Base-by-base conservation (phyloP, 2,113 vertebrate species). In the Gallinago undulata region DNA sequence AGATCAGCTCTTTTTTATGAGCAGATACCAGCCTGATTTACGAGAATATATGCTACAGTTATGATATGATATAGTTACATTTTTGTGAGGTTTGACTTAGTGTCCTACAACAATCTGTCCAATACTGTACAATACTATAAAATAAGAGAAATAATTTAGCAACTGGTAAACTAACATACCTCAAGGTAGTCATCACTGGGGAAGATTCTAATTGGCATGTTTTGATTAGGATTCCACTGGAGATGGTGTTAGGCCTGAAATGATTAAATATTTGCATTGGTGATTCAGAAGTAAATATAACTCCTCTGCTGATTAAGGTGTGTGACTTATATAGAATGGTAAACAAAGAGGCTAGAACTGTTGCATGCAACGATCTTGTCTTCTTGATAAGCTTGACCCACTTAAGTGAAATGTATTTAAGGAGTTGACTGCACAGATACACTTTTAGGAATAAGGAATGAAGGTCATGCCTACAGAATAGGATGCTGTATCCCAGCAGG, bases 251-350 rank as follows among this genome's bases (percentile, higher is more conserved):
- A 95, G 73, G 27, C 16, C n/a, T 91, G 81, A 72, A 94, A 87
- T 89, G 77, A 97, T 95, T 91, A 96, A 96, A 86, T 92, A 93
- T 94, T 91, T 96, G 91, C 90, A 94, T 87, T 10, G 2, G 77
- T 96, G 89, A 95, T 96, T 96, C 7, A 6, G 84, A 84, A 89
- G 69, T 79, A 96, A 96, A 96, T 93, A 79, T 89, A 97, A 91
- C 73, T 96, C 66, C 69, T 89, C 39, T 0, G 7, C 81, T 96
- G 89, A 96, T 95, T 89, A 96, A 93, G 48, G 81, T 94, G 81
- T 92, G 43, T 93, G 77, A 75, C 74, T 93, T 92, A 39, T 16
- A 63, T 70, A 93, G 91, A 91, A 90, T 47, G 87, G 78, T 83
- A 97, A 96, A 95, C 84, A 97, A 94, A 93, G 48, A 87, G 70